Evolutionary conservation across 1,140 invertebrate species (phyloP).

Genomic region (Apis dorsata): DNA sequence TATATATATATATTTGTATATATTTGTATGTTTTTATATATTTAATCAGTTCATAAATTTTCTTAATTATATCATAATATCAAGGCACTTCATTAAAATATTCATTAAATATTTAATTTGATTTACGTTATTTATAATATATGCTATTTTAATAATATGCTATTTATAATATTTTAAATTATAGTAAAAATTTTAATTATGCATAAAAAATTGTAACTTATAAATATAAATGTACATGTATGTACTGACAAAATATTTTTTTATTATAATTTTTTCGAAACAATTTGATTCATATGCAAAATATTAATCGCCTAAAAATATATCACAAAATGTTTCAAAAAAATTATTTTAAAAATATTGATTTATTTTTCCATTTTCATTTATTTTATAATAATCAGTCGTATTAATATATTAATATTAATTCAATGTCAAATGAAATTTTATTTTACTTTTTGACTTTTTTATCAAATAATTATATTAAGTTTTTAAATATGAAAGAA

Average conservation of each 20-base stretch:
- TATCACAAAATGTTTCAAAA: background rate
- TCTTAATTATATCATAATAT: constrained; percentile 6
- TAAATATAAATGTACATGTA: background rate
- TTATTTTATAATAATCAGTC: background rate
- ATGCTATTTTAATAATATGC: too few relatives aligned
- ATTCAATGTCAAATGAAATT: too few relatives aligned
- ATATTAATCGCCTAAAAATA: background rate
- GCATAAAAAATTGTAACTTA: background rate
- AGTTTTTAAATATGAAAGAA: background rate
- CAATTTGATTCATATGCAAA: background rate
- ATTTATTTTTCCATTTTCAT: background rate
- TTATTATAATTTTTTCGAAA: background rate
- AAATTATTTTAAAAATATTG: background rate
- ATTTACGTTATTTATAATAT: too few relatives aligned
- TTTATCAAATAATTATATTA: background rate
- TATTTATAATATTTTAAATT: too few relatives aligned
- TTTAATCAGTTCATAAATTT: background rate
- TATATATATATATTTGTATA: background rate
- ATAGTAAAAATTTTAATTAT: too few relatives aligned
- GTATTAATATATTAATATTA: too few relatives aligned
- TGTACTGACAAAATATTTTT: background rate
- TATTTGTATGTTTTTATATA: background rate
- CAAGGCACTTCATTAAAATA: too few relatives aligned
- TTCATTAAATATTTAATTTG: too few relatives aligned
- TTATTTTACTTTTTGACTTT: background rate